Evolutionary conservation across 1,140 invertebrate species (phyloP).

Genomic region (Calliphora vicina): DNA sequence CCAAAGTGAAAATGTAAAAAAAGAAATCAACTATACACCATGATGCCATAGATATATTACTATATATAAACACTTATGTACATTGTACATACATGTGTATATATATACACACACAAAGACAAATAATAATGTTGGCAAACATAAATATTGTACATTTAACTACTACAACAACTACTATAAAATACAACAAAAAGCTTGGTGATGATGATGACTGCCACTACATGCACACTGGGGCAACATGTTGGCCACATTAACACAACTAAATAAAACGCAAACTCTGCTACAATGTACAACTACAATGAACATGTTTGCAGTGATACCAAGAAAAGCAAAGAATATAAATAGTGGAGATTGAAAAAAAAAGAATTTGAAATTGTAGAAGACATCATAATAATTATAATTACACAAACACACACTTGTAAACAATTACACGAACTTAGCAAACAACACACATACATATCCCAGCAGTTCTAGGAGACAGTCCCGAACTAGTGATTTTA

Average conservation of each 20-base stretch:
- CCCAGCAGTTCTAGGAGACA: too few relatives aligned
- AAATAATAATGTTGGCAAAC: background rate
- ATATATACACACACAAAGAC: background rate
- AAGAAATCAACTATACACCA: background rate
- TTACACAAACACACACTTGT: background rate
- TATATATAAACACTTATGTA: background rate
- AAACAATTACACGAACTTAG: background rate
- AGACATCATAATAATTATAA: conserved; percentile 17
- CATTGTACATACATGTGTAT: background rate
- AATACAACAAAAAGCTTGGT: too few relatives aligned
- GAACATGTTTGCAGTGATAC: background rate
- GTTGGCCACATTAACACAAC: background rate
- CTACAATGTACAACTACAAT: background rate
- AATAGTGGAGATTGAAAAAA: background rate
- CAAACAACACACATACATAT: too few relatives aligned
- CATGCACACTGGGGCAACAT: background rate
- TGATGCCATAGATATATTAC: background rate
- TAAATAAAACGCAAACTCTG: background rate
- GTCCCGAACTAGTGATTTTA: too few relatives aligned
- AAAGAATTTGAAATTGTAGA: background rate
- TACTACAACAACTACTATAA: background rate
- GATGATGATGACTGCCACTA: background rate
- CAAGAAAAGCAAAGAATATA: background rate
- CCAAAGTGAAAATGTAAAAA: background rate
- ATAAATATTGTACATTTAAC: conserved; percentile 1